Evolutionary conservation across 2,888 invertebrate species (phyloP).

Genomic region (Cephalotes varians): DNA sequence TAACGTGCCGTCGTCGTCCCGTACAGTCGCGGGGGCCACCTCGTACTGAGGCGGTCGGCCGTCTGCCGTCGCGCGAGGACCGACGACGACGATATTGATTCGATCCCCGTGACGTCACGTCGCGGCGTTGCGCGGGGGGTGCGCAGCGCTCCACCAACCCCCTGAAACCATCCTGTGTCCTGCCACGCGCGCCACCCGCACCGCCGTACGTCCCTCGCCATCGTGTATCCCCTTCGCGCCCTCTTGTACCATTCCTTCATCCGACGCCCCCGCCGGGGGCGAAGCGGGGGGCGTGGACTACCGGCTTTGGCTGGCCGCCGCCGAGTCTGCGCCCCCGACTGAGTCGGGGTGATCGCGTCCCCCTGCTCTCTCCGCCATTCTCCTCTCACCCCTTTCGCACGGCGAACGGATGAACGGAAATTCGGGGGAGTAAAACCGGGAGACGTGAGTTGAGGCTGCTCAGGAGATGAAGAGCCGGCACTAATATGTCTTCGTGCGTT

Average conservation of each 20-base stretch:
- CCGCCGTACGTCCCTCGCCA: not conserved
- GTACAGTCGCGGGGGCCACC: conserved; percentile 84
- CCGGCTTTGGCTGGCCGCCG: conserved; percentile 60
- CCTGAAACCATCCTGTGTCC: not conserved
- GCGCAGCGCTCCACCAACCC: conserved; percentile 65
- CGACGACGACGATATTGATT: conserved; percentile 81
- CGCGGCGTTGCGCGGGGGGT: conserved; percentile 68
- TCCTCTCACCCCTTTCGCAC: conserved; percentile 4
- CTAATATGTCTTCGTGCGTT: conserved; percentile 18
- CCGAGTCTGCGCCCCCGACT: conserved; percentile 79
- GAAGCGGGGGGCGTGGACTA: conserved; percentile 81
- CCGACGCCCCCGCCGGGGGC: conserved; percentile 63
- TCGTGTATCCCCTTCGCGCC: conserved; percentile 6
- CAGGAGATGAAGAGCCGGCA: conserved; percentile 23
- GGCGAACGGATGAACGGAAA: conserved; percentile 35
- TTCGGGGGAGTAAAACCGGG: not conserved
- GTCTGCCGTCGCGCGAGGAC: conserved; percentile 74
- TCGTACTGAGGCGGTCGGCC: conserved; percentile 81
- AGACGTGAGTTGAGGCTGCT: not conserved
- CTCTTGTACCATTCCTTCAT: conserved; percentile 50
- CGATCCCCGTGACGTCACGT: conserved; percentile 79
- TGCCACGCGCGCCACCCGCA: not conserved
- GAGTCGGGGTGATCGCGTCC: conserved; percentile 18
- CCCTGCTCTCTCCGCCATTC: not conserved
- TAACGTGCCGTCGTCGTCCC: conserved; percentile 72